These are phyloP conservation scores for Sakesphorus luctuosus DNA, from an alignment of 2,113 vertebrate genomes.

Conservation along the genomic window DNA sequence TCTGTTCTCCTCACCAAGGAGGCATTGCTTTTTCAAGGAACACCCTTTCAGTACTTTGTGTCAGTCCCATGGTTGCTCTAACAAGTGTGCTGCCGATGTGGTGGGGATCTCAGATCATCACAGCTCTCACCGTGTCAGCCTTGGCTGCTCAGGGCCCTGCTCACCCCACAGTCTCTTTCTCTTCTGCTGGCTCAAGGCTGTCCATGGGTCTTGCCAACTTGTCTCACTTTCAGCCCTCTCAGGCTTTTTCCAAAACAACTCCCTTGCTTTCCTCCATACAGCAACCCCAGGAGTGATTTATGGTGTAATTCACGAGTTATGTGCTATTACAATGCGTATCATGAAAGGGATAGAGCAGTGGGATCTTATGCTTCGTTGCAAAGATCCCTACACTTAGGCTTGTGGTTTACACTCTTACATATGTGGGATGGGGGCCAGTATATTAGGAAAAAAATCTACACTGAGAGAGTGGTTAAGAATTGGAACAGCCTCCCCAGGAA, in stretches of 20 bases:
- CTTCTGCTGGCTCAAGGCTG: not conserved
- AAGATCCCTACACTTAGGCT: not conserved
- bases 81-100: rapidly evolving
- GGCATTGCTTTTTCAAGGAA: not conserved
- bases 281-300: not conserved
- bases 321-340: rapidly evolving
- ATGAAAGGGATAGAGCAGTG: not conserved
- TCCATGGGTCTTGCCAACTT: not conserved
- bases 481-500: not conserved
- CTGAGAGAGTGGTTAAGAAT: not conserved
- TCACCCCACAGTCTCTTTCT: not conserved
- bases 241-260: not conserved
- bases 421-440: not conserved
- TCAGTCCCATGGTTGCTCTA: not conserved
- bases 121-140: rapidly evolving
- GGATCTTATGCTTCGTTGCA: not conserved
- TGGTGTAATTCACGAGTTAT: not conserved
- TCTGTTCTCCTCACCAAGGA: not conserved
- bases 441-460: not conserved
- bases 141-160: rapidly evolving
- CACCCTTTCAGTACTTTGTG: not conserved
- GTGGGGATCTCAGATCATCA: not conserved
- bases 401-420: not conserved
- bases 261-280: not conserved
- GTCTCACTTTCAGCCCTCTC: not conserved